Evolutionary conservation across 2,888 invertebrate species (phyloP), one percentile per base, ranked within the genome.

Genomic region (Idaea dimidiata): DNA sequence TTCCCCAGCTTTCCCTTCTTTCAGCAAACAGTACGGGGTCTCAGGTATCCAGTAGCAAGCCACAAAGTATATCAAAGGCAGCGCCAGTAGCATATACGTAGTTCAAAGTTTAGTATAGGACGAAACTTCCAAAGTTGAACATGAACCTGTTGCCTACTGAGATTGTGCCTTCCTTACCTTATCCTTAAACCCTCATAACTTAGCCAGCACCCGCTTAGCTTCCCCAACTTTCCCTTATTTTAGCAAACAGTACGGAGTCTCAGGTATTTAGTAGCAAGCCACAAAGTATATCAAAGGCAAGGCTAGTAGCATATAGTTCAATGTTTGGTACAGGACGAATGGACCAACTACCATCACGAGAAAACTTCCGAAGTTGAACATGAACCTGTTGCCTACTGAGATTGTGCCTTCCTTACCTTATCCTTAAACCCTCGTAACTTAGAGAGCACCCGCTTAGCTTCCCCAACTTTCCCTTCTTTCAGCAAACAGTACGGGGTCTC

Each of bases 401-500:
- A 93, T 67, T 0, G 81, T 76, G 0, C 88, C 93, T 59, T 24
- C 5, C 71, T 68, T 61, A 87, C 88, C 79, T 81, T 78, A 6
- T 84, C 80, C 55, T 78, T 78, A 64, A 68, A 77, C 6, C 91
- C 89, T 61, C 86, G 87, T 10, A 94, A 73, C 55, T 73, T 81
- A 60, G 69, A 74, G 24, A 94, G 69, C n/a, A 81, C 88, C 5
- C 77, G 78, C 64, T 81, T 87, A 0, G 94, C 94, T 0, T 83
- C 79, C 2, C 86, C 84, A 0, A 88, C 81, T n/a, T 86, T 82
- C 0, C 90, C 89, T 62, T 87, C 88, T 78, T 93, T 94, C 53
- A 95, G 74, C 54, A 94, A 81, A 70, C 86, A 94, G 71, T 94
- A 94, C 0, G 94, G 94, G 0, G 94, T 93, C 72, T 94, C 94